phyloP scores from a whole-genome alignment of 2,888 invertebrate species.

The Lasioglossum vierecki region DNA sequence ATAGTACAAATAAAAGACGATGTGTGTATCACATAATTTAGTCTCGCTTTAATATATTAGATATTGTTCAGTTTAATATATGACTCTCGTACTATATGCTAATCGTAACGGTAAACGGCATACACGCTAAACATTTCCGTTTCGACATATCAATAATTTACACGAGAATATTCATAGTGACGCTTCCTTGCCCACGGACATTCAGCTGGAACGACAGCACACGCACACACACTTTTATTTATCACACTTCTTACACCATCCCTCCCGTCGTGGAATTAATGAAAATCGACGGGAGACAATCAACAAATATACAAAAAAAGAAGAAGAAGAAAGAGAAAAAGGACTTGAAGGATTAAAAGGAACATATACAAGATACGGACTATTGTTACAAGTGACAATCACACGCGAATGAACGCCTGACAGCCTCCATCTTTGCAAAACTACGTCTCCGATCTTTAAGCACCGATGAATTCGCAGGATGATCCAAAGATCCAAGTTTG shows the following conservation, averaged over 20 bases:
- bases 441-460: slow-evolving; percentile 17
- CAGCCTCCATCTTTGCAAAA: slow-evolving; percentile 50
- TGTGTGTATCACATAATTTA: slow-evolving; percentile 73
- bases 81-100: slow-evolving; percentile 72
- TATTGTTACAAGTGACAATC: slow-evolving; percentile 70
- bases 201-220: slow-evolving; percentile 22
- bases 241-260: slow-evolving; percentile 57
- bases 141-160: slow-evolving; percentile 73
- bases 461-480: not conserved
- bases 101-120: slow-evolving; percentile 69
- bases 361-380: slow-evolving; percentile 68
- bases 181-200: slow-evolving; percentile 39
- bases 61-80: slow-evolving; percentile 77
- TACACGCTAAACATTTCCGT: slow-evolving; percentile 56
- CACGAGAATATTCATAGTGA: slow-evolving; percentile 65
- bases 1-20: slow-evolving; percentile 9
- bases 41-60: slow-evolving; percentile 78
- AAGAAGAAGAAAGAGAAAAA: slow-evolving; percentile 40
- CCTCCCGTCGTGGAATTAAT: slow-evolving; percentile 17
- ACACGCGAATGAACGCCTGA: slow-evolving; percentile 60
- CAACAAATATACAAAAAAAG: slow-evolving; percentile 30
- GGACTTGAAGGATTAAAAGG: slow-evolving; percentile 65
- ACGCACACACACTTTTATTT: slow-evolving; percentile 39
- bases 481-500: not conserved
- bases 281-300: slow-evolving; percentile 38